Evolutionary conservation across 2,888 invertebrate species (phyloP).

Genomic region (Agrenia bidenticulata): DNA sequence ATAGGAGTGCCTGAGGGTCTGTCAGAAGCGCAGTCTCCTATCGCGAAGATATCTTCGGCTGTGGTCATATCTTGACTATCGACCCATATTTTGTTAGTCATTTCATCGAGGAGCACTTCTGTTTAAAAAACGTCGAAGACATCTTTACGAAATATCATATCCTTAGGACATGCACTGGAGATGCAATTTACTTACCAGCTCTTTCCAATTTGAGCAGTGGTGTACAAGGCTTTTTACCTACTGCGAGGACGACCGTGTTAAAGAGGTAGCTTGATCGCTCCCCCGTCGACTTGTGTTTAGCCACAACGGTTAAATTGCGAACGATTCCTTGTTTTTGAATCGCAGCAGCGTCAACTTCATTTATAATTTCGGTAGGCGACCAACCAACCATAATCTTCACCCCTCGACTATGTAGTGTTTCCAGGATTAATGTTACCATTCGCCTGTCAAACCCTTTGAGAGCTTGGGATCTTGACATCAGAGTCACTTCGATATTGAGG

Average conservation of each 20-base stretch:
- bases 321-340: constrained; percentile 31
- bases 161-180: not conserved
- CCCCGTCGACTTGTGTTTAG: constrained; percentile 10
- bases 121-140: not conserved
- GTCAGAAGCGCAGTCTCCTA: constrained; percentile 63
- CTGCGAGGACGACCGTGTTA: constrained; percentile 62
- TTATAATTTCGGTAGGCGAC: constrained; percentile 56
- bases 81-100: constrained; percentile 2
- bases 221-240: constrained; percentile 64
- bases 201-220: constrained; percentile 3
- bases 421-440: constrained; percentile 61
- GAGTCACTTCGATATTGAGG: constrained; percentile 57
- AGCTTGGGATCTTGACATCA: constrained; percentile 61
- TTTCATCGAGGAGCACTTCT: constrained; percentile 19
- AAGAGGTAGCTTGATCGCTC: constrained; percentile 53
- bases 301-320: constrained; percentile 47
- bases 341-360: not conserved
- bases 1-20: constrained; percentile 62
- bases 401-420: constrained; percentile 59
- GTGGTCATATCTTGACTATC: constrained; percentile 17
- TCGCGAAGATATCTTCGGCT: constrained; percentile 59
- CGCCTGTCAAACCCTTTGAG: constrained; percentile 62
- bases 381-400: constrained; percentile 59
- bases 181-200: constrained; percentile 13
- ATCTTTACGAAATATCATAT: not conserved